Base-by-base conservation (phyloP, 2,888 invertebrate genomes). In the Vesta saturnalis region DNA sequence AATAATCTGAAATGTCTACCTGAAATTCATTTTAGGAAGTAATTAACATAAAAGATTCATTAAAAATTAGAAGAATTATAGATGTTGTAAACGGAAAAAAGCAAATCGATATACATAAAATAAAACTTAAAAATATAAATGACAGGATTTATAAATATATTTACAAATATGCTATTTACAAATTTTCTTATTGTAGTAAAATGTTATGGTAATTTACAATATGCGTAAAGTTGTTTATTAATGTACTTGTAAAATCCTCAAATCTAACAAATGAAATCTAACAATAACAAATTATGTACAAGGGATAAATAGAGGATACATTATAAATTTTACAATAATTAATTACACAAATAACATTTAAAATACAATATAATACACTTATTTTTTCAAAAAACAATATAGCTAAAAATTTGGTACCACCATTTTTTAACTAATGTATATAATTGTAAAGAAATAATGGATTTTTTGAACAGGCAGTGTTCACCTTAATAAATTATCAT, bases 211-310 rank as follows among this genome's bases (percentile, higher is more conserved):
- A 80, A 79, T 80, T 77, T 82, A 82, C 81, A 82, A 74, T 79
- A 79, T 74, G 73, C 72, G 77, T 79, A 80, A 78, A 81, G 80
- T 79, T 80, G 63, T 61, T 54, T 70, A 64, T 61, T 64, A 62
- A 62, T 61, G 61, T 61, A 69, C 62, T 70, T 67, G 61, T 60
- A 70, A 70, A 67, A 67, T 63, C 73, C 77, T 77, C 76, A 66
- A 70, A 73, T 77, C 76, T 78, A 78, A 77, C 75, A 75, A 73
- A 74, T 68, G 74, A 73, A 70, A 68, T 79, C 79, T 82, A 82
- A 81, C 80, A 81, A 79, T 81, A 83, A 83, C 81, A 83, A 81
- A 75, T n/a, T 82, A 83, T 82, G 73, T 83, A 83, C 82, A 83
- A 77, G 72, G 78, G 75, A 77, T 68, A 63, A 68, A 68, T 68